Evolutionary conservation across 2,113 vertebrate genomes (phyloP), one percentile per base, ranked within the genome.

Genomic region (Chunga burmeisteri): DNA sequence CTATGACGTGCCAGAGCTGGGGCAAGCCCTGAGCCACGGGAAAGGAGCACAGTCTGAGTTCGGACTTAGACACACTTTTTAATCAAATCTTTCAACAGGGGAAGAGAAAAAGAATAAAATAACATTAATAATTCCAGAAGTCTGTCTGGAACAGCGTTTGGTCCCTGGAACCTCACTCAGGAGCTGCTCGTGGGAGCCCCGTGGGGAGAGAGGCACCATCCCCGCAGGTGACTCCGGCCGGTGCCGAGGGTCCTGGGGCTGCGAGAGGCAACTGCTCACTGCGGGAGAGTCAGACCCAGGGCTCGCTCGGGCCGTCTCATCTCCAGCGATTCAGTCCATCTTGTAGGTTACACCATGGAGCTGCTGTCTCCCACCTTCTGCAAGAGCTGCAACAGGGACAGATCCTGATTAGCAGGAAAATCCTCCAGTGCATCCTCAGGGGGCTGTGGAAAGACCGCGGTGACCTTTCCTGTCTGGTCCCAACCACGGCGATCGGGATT

Each of bases 271-370:
- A 15, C 63, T 84, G 58, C 50, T 77, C 68, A 19, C 23, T 0
- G 1, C 0, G 6, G 84, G 46, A 74, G 27, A 53, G 63, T 52
- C 0, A 0, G 58, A 3, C 10, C 53, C 14, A 34, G 52, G 42
- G 38, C 61, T 72, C 2, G 0, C 13, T 77, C 3, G 0, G 2
- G 2, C 14, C 2, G 0, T 66, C 49, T 82, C 75, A 9, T 26
- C 36, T 12, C 40, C 46, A 58, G 73, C 4, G 1, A 18, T 6
- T 7, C 0, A 1, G 13, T 36, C 55, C 7, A 0, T 61, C 55
- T 22, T 7, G 0, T 55, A 32, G 52, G 93, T 98, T 98, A 99
- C 73, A 99, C 99, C 98, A 98, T 96, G 14, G 98, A 98, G 90
- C 97, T 97, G 93, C 96, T 98, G 70, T 98, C 98, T 75, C 98